Evolutionary conservation across 2,888 invertebrate species (phyloP).

Genomic region (Spodoptera littoralis): DNA sequence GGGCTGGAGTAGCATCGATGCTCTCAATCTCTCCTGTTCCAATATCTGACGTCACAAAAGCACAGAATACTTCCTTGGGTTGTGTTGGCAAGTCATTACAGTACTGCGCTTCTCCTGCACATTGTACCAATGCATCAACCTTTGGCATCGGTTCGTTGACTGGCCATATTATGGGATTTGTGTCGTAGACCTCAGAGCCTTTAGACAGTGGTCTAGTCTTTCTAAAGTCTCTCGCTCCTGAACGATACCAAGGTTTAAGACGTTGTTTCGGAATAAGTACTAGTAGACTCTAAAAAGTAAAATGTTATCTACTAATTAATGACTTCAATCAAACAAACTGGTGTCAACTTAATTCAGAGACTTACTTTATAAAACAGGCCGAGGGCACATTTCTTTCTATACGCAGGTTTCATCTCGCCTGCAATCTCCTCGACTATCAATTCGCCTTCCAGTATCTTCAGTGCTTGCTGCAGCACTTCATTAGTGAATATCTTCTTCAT

Average conservation of each 20-base stretch:
- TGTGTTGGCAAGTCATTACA: conserved; percentile 89
- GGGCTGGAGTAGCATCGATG: conserved; percentile 90
- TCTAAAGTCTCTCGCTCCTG: conserved; percentile 84
- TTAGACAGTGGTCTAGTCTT: conserved; percentile 88
- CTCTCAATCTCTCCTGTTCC: conserved; percentile 88
- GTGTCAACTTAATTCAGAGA: not conserved
- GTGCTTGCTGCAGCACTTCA: conserved; percentile 4
- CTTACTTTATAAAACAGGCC: conserved; percentile 21
- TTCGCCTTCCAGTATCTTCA: conserved; percentile 63
- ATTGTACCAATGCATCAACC: conserved; percentile 89
- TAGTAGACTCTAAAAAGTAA: conserved; percentile 81
- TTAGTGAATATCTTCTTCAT: conserved; percentile 54
- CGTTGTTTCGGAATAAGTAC: conserved; percentile 82
- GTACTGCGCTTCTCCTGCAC: conserved; percentile 91
- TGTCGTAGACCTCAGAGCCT: conserved; percentile 90
- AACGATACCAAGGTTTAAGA: conserved; percentile 81
- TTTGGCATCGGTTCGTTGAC: conserved; percentile 91
- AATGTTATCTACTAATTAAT: no score
- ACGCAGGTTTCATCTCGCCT: conserved; percentile 89
- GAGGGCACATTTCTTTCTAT: conserved; percentile 7
- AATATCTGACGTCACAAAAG: conserved; percentile 89
- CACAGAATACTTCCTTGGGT: conserved; percentile 90
- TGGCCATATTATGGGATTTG: conserved; percentile 90
- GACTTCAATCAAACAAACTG: no score
- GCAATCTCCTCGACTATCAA: conserved; percentile 47